Conservation (phyloP, 2,888 invertebrate genomes). For the Uloborus plumipes region DNA sequence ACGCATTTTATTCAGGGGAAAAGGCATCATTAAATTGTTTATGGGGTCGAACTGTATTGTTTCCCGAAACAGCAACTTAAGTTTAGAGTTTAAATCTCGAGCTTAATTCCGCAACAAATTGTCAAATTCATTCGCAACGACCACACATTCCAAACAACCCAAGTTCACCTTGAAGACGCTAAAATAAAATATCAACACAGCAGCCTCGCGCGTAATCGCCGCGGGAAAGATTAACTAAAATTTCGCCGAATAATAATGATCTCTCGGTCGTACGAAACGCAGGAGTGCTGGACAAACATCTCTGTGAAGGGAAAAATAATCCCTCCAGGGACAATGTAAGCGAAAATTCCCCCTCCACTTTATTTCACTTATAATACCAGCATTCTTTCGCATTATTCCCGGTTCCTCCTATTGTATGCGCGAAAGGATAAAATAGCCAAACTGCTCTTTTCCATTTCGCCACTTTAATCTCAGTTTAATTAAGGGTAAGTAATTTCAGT, state of each 20-base stretch:
- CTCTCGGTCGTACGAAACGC: neutral
- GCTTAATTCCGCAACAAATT: too few relatives aligned
- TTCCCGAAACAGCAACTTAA: too few relatives aligned
- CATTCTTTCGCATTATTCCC: constrained; percentile 40
- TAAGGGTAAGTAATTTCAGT: constrained; percentile 62
- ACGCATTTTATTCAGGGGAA: too few relatives aligned
- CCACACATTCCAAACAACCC: too few relatives aligned
- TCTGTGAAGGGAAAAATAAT: constrained; percentile 27
- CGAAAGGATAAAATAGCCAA: constrained; percentile 42
- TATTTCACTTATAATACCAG: constrained; percentile 41
- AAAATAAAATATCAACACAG: too few relatives aligned
- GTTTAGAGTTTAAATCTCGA: too few relatives aligned
- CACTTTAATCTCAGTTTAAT: constrained; percentile 63
- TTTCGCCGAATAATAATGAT: constrained; percentile 20
- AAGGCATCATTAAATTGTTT: too few relatives aligned
- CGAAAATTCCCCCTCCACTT: constrained; percentile 45
- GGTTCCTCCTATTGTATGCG: constrained; percentile 25
- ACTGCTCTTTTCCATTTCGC: constrained; percentile 53
- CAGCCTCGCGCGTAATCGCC: too few relatives aligned
- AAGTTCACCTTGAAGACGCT: too few relatives aligned
- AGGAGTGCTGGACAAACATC: constrained; percentile 51
- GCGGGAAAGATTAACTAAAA: constrained; percentile 13
- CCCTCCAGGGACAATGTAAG: constrained; percentile 31
- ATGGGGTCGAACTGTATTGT: too few relatives aligned
- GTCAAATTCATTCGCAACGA: too few relatives aligned